Evolutionary conservation across 1,140 invertebrate genomes (phyloP), one percentile per base, ranked within the genome.

Genomic region (Euglossa dilemma): DNA sequence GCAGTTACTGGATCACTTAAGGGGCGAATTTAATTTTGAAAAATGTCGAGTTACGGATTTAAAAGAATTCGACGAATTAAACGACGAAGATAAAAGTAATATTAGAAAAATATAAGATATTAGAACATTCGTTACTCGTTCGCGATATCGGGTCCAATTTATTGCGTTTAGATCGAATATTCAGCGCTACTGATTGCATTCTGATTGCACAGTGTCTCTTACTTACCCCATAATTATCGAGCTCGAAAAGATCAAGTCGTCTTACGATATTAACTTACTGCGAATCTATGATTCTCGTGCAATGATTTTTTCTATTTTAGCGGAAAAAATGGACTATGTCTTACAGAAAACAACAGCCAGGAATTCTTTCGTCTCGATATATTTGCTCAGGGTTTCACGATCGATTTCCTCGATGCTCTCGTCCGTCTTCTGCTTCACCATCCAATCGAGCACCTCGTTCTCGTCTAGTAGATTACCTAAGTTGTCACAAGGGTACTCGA

Each of bases 291-390:
- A 74, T 1, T 71, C 6, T 54, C 64, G 76, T 23, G 52, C 12
- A 70, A 80, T 23, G 61, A 0, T 2, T 63, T 64, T 67, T 56
- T 36, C 16, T 18, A 50, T 70, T 54, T 45, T 61, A 28, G 3
- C 47, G n/a, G 7, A 20, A 43, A 54, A 64, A 16, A 12, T 56
- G 6, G 18, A 72, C 61, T 54, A 80, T 85, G 92, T 96, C 97
- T 98, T 96, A 98, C 98, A 99, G 93, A 98, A 99, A 78, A 98
- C 95, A 69, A 99, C 98, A 79, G 98, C 98, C 85, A 99, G 95
- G 95, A 98, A 99, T 94, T 99, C 98, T 93, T 98, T 97, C 63
- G 97, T 97, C 91, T 97, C 97, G 89, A 99, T 98, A 93, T 98
- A 97, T 90, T 98, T 97, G 90, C 96, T 96, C 12, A 99, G 94